A percentile compares a stretch with the other conserved stretches of the same genome.
These are phyloP conservation scores for Mystacides longicornis DNA, from an alignment of 2,888 invertebrate genomes.

Conservation along the genomic window DNA sequence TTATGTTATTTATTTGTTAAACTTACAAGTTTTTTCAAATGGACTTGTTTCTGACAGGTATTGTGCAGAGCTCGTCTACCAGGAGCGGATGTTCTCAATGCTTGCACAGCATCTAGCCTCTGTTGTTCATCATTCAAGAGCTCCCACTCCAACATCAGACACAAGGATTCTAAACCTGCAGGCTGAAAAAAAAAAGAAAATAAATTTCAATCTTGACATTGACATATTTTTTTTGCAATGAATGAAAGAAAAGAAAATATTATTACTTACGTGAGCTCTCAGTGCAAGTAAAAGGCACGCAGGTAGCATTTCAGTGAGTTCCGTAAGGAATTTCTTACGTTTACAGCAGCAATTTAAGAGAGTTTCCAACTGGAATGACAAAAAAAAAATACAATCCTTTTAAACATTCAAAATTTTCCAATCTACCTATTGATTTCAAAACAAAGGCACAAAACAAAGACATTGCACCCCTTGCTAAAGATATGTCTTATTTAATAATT, in stretches of 20 bases:
- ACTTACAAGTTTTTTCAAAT: constrained; percentile 62
- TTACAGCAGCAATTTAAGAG: constrained; percentile 64
- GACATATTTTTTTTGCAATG: not conserved
- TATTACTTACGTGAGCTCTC: constrained; percentile 51
- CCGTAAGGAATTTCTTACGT: constrained; percentile 62
- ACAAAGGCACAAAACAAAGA: too few species aligned
- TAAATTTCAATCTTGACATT: not conserved
- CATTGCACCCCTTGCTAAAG: not conserved
- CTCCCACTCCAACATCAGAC: constrained; percentile 72
- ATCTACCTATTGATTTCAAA: too few species aligned
- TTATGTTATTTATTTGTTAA: not conserved
- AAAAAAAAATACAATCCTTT: too few species aligned
- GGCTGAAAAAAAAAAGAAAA: constrained; percentile 33
- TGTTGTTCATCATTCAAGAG: constrained; percentile 55
- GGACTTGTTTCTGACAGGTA: constrained; percentile 65
- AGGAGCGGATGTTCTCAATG: constrained; percentile 62
- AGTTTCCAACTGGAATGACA: constrained; percentile 47
- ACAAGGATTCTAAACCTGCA: constrained; percentile 59
- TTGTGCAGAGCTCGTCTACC: constrained; percentile 62
- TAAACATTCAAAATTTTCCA: too few species aligned
- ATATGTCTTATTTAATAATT: too few species aligned
- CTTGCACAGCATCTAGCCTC: constrained; percentile 63
- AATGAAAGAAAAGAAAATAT: not conserved
- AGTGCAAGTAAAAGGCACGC: constrained; percentile 67
- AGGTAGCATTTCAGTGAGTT: constrained; percentile 59